Conservation (phyloP, 2,113 vertebrate species). For the Melanotaenia duboulayi region DNA sequence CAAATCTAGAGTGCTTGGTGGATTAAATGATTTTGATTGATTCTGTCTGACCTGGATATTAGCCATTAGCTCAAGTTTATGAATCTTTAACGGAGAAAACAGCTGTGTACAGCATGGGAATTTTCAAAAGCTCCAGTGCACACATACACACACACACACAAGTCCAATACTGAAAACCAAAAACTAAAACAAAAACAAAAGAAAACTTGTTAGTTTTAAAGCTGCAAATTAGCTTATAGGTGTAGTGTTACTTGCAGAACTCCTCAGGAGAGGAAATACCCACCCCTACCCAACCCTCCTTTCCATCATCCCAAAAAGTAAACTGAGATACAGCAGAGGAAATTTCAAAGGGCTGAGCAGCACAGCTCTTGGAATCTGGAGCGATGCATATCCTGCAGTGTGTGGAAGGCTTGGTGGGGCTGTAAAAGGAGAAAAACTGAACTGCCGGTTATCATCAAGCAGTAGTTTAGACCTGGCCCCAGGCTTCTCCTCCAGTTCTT, state of each 20-base stretch:
- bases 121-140: background rate
- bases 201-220: slow-evolving; percentile 50
- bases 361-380: slow-evolving; percentile 58
- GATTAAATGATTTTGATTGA: slow-evolving; percentile 33
- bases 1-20: slow-evolving; percentile 28
- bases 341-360: slow-evolving; percentile 63
- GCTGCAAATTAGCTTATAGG: slow-evolving; percentile 72
- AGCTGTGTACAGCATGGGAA: slow-evolving; percentile 36
- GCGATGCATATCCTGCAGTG: slow-evolving; percentile 44
- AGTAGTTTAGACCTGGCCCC: slow-evolving; percentile 41
- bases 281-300: slow-evolving; percentile 37
- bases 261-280: slow-evolving; percentile 64
- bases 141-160: background rate
- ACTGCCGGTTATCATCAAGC: slow-evolving; percentile 43
- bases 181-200: slow-evolving; percentile 42
- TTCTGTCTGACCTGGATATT: slow-evolving; percentile 24
- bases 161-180: slow-evolving; percentile 36
- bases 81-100: slow-evolving; percentile 55
- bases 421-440: background rate
- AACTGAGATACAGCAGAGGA: slow-evolving; percentile 68
- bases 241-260: slow-evolving; percentile 62
- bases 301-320: slow-evolving; percentile 58
- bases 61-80: slow-evolving; percentile 34
- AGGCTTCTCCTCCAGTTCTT: slow-evolving; percentile 28
- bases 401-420: slow-evolving; percentile 30